Base-by-base conservation (phyloP, 2,113 vertebrate species). In the Lota lota region DNA sequence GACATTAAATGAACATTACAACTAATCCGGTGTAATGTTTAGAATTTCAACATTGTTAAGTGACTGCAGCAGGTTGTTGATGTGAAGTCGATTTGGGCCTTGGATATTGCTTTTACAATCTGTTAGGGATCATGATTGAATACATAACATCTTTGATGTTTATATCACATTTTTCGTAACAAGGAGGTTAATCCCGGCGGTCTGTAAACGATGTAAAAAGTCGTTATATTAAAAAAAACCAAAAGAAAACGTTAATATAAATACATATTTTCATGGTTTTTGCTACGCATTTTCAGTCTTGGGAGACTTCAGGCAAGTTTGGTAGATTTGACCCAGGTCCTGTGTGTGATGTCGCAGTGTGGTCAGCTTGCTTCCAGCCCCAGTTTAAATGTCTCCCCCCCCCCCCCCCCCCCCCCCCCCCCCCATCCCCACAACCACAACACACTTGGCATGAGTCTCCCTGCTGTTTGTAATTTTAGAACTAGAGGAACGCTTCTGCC, bases 401-500 rank as follows among this genome's bases (percentile, higher is more conserved):
- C n/a, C n/a, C n/a, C n/a, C n/a, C n/a, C n/a, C n/a, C n/a, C n/a
- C n/a, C n/a, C n/a, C n/a, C n/a, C n/a, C n/a, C n/a, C n/a, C n/a
- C n/a, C n/a, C n/a, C n/a, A n/a, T n/a, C n/a, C n/a, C 67, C 79
- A 57, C 60, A 24, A 72, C 77, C 40, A 1, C 15, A 12, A 72
- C 78, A 76, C 71, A 56, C 40, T 64, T 79, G 76, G 69, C 78
- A 28, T n/a, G n/a, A n/a, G 40, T 61, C 61, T 68, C 78, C 64
- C 75, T 68, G 67, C 33, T 19, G 56, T 77, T 85, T 80, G 76
- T 81, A 76, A 72, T 70, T 76, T 80, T 66, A 79, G 76, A 82
- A 73, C 3, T 1, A 63, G 63, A 70, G 64, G 21, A 22, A 14
- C 21, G 16, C 47, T 33, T 74, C 64, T 64, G 79, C 69, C 75